Percentiles rank a stretch among this genome's conserved stretches.
Evolutionary conservation across 2,797 vertebrate species (phyloP).

Genomic region (Sebastes oblongus): DNA sequence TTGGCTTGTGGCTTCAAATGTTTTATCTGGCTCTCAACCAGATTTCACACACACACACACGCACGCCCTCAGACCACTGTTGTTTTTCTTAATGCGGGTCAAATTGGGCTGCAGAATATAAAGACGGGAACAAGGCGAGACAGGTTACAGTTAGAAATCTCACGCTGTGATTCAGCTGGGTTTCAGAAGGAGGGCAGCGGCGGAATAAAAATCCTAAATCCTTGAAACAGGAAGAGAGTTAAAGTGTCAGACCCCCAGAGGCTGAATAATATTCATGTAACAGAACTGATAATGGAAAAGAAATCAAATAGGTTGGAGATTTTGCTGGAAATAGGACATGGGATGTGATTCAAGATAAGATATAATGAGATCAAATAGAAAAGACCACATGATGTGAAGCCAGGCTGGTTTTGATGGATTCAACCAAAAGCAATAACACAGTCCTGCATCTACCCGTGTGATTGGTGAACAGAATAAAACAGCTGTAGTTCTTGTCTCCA

Average conservation of each 20-base stretch:
- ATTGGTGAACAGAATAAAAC: neutral
- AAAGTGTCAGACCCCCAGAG: neutral
- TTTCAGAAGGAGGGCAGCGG: neutral
- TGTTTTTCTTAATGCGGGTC: slow-evolving; percentile 48
- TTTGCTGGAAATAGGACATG: neutral
- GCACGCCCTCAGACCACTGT: slow-evolving; percentile 44
- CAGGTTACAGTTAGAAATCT: slow-evolving; percentile 14
- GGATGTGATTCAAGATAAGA: neutral
- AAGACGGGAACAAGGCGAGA: slow-evolving; percentile 32
- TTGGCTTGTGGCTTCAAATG: slow-evolving; percentile 69
- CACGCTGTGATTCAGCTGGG: neutral
- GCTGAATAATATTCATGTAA: neutral
- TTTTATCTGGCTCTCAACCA: slow-evolving; percentile 73
- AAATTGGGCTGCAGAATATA: slow-evolving; percentile 41
- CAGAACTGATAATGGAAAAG: neutral
- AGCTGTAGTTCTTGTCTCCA: neutral
- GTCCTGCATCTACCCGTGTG: neutral
- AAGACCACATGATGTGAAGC: neutral
- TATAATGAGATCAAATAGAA: neutral
- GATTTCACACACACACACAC: slow-evolving; percentile 46
- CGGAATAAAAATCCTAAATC: neutral
- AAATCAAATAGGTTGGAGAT: neutral
- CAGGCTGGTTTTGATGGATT: neutral
- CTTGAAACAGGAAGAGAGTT: neutral
- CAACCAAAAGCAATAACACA: neutral